Conservation (phyloP, 2,113 vertebrate genomes). For the Gallinago media region DNA sequence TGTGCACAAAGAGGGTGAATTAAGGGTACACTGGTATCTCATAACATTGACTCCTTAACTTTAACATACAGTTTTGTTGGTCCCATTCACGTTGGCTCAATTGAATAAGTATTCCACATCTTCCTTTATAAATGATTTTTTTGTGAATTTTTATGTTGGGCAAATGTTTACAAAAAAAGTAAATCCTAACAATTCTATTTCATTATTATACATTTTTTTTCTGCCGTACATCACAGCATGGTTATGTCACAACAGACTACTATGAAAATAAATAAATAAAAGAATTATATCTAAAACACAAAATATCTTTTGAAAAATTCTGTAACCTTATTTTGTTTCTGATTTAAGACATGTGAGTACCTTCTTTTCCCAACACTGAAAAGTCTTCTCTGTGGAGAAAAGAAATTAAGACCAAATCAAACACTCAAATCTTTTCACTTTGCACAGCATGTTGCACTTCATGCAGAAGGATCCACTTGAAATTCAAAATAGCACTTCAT, state of each 20-base stretch:
- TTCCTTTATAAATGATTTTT: not conserved
- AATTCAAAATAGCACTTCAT: conserved; percentile 20
- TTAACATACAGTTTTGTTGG: not conserved
- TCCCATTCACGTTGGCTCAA: not conserved
- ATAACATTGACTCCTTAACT: not conserved
- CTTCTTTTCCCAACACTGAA: not conserved
- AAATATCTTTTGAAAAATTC: not conserved
- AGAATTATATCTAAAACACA: not conserved
- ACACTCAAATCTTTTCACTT: not conserved
- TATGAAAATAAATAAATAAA: not conserved
- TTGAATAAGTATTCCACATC: not conserved
- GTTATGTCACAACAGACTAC: not conserved
- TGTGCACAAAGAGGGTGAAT: not conserved
- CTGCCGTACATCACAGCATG: not conserved
- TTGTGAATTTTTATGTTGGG: not conserved
- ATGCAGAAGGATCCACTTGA: not conserved
- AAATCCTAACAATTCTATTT: not conserved
- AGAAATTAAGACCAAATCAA: not conserved
- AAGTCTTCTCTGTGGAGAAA: not conserved
- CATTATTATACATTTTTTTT: not conserved
- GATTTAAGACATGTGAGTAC: not conserved
- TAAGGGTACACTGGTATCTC: not conserved
- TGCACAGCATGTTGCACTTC: not conserved
- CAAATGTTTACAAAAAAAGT: not conserved
- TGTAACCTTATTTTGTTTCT: not conserved